A percentile compares a stretch with the other conserved stretches of the same genome.
These are phyloP conservation scores for Phylloscopus trochilus DNA, from an alignment of 2,113 vertebrate species.

Conservation along the genomic window DNA sequence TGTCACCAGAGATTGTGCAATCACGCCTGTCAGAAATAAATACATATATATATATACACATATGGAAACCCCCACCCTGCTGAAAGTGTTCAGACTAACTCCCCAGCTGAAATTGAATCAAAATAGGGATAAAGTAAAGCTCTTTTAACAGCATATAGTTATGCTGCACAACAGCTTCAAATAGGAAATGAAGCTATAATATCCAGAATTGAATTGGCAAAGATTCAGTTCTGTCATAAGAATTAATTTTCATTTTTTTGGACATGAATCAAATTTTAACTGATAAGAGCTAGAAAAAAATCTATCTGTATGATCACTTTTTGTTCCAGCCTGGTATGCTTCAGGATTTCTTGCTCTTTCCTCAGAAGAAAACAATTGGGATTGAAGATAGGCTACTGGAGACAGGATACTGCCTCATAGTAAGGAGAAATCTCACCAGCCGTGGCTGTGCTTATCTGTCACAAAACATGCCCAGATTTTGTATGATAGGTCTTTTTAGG, in stretches of 20 bases:
- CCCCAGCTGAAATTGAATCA: not conserved
- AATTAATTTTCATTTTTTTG: not conserved
- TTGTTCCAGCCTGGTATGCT: not conserved
- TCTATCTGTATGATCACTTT: not conserved
- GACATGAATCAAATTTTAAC: not conserved
- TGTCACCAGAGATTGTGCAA: not conserved
- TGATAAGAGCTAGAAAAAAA: not conserved
- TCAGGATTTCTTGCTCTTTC: not conserved
- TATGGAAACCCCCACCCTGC: not conserved
- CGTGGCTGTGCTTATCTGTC: not conserved
- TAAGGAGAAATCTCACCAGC: not conserved
- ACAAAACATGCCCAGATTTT: not conserved
- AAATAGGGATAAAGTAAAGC: not conserved
- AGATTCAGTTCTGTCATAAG: not conserved
- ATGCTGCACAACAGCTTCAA: not conserved
- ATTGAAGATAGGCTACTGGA: not conserved
- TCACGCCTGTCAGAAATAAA: not conserved
- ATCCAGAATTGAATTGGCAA: not conserved
- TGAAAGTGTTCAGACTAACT: not conserved
- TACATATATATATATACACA: not conserved
- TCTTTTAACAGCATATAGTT: not conserved
- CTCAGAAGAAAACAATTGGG: not conserved
- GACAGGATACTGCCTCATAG: not conserved
- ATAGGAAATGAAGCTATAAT: not conserved
- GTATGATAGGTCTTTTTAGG: not conserved